phyloP scores from a whole-genome alignment of 1,140 invertebrate species.

The Cotesia vestalis region DNA sequence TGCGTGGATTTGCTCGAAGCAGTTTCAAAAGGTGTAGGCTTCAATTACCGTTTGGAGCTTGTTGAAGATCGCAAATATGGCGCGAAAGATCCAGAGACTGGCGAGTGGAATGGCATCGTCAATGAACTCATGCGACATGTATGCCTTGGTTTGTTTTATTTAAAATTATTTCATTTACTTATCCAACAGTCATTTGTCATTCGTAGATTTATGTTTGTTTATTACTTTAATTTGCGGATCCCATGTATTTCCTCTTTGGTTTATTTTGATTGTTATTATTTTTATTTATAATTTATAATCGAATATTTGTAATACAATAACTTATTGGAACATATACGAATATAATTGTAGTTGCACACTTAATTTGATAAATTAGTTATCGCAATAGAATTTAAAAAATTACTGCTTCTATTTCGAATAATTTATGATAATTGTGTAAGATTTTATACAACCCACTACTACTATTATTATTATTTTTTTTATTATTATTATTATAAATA shows the following conservation, averaged over 20 bases:
- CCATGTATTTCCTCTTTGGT: background rate
- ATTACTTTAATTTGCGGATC: background rate
- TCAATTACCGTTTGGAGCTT: slow-evolving; percentile 79
- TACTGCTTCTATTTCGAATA: too few species aligned
- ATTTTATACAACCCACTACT: too few species aligned
- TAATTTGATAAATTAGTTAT: too few species aligned
- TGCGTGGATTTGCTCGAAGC: slow-evolving; percentile 79
- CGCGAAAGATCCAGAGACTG: slow-evolving; percentile 72
- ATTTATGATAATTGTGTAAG: too few species aligned
- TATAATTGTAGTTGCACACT: too few species aligned
- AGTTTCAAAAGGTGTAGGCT: slow-evolving; percentile 73
- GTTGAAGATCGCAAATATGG: slow-evolving; percentile 84
- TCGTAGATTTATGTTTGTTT: background rate
- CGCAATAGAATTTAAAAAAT: too few species aligned
- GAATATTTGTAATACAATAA: background rate
- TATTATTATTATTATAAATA: too few species aligned
- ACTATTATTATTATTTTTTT: too few species aligned
- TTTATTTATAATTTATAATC: background rate
- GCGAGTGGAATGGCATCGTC: slow-evolving; percentile 87
- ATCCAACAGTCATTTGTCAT: background rate
- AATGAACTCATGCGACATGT: slow-evolving; percentile 80
- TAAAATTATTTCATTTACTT: slow-evolving; percentile 38
- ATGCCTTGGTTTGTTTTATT: slow-evolving; percentile 63
- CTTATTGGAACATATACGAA: too few species aligned
- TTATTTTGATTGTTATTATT: background rate